phyloP scores from a whole-genome alignment of 30 jellyfish, hydroid and myxozoan species.

The Cassiopea xamachana region DNA sequence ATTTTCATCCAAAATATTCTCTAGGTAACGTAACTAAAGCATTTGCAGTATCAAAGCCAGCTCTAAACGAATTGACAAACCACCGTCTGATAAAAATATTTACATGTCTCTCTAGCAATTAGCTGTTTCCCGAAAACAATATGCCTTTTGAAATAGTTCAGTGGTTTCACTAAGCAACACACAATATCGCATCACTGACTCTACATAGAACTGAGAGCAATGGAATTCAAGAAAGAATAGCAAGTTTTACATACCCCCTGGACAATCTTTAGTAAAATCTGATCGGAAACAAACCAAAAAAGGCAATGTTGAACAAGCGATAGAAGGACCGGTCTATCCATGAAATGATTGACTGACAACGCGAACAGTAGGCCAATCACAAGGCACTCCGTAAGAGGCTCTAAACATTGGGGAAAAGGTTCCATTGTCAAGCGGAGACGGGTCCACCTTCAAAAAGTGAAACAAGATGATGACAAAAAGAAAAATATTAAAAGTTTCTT shows the following conservation, averaged over 20 bases:
- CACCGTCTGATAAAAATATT: too few species aligned
- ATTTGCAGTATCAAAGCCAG: too few species aligned
- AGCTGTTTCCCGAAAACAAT: too few species aligned
- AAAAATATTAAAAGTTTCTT: too few species aligned
- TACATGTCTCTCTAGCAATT: too few species aligned
- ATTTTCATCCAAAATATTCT: too few species aligned
- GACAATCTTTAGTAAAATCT: conserved; percentile 67
- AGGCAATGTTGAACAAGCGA: conserved; percentile 60
- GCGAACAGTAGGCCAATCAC: conserved; percentile 79
- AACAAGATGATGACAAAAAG: neutral
- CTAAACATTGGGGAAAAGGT: conserved; percentile 80
- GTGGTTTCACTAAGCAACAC: too few species aligned
- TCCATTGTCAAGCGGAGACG: conserved; percentile 89
- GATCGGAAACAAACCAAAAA: conserved; percentile 84
- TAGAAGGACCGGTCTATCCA: conserved; percentile 37
- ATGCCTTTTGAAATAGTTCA: too few species aligned
- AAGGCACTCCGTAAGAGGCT: conserved; percentile 90
- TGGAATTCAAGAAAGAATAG: neutral
- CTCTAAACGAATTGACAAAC: too few species aligned
- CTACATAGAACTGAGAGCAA: too few species aligned
- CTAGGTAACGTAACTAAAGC: too few species aligned
- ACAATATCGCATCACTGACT: too few species aligned
- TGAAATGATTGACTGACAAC: conserved; percentile 63
- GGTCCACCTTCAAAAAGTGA: conserved; percentile 78
- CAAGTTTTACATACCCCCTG: conserved; percentile 63